A percentile compares a stretch with the other conserved stretches of the same genome.
These are phyloP conservation scores for Dysdera silvatica DNA, from an alignment of 1,140 invertebrate genomes.

Conservation along the genomic window DNA sequence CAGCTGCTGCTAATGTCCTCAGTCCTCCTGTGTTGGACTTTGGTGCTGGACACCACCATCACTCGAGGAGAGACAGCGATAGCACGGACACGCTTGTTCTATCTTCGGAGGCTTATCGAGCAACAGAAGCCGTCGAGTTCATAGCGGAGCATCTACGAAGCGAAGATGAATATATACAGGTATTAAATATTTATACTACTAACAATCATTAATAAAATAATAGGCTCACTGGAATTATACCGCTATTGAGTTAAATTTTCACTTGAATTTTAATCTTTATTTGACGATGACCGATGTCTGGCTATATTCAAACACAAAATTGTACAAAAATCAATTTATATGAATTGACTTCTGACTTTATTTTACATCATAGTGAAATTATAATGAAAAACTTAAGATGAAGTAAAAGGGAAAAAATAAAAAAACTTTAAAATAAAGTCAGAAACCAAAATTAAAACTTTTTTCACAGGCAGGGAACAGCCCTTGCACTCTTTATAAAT, in stretches of 20 bases:
- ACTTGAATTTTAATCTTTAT: neutral
- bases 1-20: too few relatives aligned
- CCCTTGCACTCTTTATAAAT: too few relatives aligned
- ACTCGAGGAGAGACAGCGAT: neutral
- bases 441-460: too few relatives aligned
- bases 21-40: neutral
- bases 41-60: neutral
- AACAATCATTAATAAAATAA: too few relatives aligned
- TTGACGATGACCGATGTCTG: neutral
- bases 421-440: too few relatives aligned
- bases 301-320: neutral
- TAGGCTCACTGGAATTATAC: neutral
- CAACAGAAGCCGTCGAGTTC: conserved; percentile 84
- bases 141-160: conserved; percentile 96
- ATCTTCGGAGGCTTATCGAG: conserved; percentile 67
- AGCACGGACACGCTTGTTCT: conserved; percentile 18
- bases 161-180: conserved; percentile 79
- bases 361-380: too few relatives aligned
- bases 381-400: too few relatives aligned
- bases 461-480: too few relatives aligned
- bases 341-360: too few relatives aligned
- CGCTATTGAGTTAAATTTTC: neutral
- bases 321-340: neutral
- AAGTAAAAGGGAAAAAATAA: too few relatives aligned
- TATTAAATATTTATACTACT: too few relatives aligned